These are phyloP conservation scores for Perdita meconis DNA, from an alignment of 2,888 invertebrate species.

Conservation along the genomic window DNA sequence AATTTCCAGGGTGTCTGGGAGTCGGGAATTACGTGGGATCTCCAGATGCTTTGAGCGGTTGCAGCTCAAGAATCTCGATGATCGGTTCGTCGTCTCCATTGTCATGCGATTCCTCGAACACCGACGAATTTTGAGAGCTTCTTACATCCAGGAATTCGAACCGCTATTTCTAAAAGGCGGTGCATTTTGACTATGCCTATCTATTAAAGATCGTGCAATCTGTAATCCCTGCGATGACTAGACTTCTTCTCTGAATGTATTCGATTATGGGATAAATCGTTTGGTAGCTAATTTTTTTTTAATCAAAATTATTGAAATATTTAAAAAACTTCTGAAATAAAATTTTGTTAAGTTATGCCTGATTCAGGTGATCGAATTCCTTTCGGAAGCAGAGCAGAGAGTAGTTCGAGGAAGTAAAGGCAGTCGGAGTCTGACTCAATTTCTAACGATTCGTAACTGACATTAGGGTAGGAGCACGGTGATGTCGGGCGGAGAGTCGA, in stretches of 20 bases:
- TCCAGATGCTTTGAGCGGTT: slow-evolving; percentile 46
- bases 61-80: slow-evolving; percentile 48
- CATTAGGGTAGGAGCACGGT: slow-evolving; percentile 53
- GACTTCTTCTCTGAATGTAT: too few species aligned
- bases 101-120: slow-evolving; percentile 1
- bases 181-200: too few species aligned
- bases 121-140: too few species aligned
- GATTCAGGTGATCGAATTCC: not conserved
- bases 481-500: slow-evolving; percentile 37
- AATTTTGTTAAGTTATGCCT: not conserved
- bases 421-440: slow-evolving; percentile 21
- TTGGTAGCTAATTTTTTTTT: too few species aligned
- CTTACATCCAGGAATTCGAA: too few species aligned
- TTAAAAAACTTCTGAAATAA: not conserved
- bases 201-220: too few species aligned
- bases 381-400: not conserved
- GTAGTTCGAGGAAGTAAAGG: slow-evolving; percentile 1
- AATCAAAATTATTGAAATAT: not conserved
- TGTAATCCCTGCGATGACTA: too few species aligned
- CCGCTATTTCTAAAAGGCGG: too few species aligned
- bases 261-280: too few species aligned
- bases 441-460: slow-evolving; percentile 60
- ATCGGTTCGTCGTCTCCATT: slow-evolving; percentile 35
- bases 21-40: slow-evolving; percentile 24
- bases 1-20: slow-evolving; percentile 34